Percentiles rank a stretch among this genome's conserved stretches.
Evolutionary conservation across 2,113 vertebrate genomes (phyloP).

Genomic region (Columbina picui): DNA sequence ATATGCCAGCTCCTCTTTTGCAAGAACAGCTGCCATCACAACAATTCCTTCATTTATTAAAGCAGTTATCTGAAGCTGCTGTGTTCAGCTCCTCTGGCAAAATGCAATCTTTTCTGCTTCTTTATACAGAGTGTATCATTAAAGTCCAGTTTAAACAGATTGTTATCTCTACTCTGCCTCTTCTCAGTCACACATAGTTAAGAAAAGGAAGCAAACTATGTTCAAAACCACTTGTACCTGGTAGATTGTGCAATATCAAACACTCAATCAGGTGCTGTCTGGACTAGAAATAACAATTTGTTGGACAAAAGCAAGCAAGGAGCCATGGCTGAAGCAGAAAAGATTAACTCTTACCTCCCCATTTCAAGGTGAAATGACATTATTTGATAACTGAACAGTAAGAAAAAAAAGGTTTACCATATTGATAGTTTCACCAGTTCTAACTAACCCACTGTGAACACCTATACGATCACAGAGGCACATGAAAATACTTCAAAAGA

Average conservation of each 20-base stretch:
- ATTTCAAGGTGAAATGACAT: background rate
- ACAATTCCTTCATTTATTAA: background rate
- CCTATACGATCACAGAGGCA: background rate
- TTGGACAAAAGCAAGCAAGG: background rate
- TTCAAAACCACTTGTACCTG: background rate
- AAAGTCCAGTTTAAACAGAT: slow-evolving; percentile 38
- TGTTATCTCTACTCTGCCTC: background rate
- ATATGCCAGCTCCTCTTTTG: background rate
- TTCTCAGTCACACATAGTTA: slow-evolving; percentile 19
- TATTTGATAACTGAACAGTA: background rate
- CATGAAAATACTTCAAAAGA: background rate
- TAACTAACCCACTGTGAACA: background rate
- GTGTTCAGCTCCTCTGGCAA: background rate
- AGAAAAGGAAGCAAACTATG: background rate
- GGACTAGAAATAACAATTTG: background rate
- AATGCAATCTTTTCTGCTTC: background rate
- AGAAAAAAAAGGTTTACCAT: background rate
- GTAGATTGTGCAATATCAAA: background rate
- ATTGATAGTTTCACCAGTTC: background rate
- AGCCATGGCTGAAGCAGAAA: background rate
- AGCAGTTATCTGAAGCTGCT: background rate
- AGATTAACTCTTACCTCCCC: background rate
- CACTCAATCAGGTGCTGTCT: background rate
- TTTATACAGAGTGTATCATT: background rate
- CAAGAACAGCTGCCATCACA: background rate